Base-by-base conservation (phyloP, 2,113 vertebrate species). In the Varanus komodoensis region DNA sequence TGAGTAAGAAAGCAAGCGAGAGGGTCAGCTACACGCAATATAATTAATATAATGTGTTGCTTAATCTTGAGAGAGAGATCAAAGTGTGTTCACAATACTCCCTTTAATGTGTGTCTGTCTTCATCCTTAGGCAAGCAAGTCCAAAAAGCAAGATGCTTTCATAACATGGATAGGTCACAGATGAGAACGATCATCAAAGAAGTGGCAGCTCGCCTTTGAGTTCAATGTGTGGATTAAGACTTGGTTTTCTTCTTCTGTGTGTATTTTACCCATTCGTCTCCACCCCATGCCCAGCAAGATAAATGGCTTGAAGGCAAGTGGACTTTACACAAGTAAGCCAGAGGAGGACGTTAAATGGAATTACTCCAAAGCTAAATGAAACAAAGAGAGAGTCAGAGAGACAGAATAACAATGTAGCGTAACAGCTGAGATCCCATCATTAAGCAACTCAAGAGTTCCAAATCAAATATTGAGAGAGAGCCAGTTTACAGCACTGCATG, bases 401-500 rank as follows among this genome's bases (percentile, higher is more conserved):
- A 71, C 12, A 3, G 19, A 57, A 21, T 3, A 32, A 4, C 32
- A 68, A 67, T 0, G 6, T 84, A 44, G 73, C 7, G 8, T 14
- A 89, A 38, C 94, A 82, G 7, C 44, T 38, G 68, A 73, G 9
- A 73, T 93, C 74, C 88, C 87, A 77, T 1, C 82, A 79, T 84
- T 64, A 89, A 71, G 5, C 89, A 84, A 52, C 91, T 52, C 75
- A 93, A 0, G 1, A 50, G 32, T 91, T 86, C 52, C 89, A 92
- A 92, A 92, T 34, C 89, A 92, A 92, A 84, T 64, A 12, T 19
- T 93, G 74, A 73, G 86, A 90, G 89, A 88, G 0, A 93, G 87
- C 71, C 89, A 87, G 90, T 94, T 94, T 73, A 89, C 52, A 87
- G 92, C 92, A 73, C 4, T 57, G 74, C 38, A 71, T n/a, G 50